Evolutionary conservation across 2,888 invertebrate species (phyloP).

Genomic region (Ophion costatus): DNA sequence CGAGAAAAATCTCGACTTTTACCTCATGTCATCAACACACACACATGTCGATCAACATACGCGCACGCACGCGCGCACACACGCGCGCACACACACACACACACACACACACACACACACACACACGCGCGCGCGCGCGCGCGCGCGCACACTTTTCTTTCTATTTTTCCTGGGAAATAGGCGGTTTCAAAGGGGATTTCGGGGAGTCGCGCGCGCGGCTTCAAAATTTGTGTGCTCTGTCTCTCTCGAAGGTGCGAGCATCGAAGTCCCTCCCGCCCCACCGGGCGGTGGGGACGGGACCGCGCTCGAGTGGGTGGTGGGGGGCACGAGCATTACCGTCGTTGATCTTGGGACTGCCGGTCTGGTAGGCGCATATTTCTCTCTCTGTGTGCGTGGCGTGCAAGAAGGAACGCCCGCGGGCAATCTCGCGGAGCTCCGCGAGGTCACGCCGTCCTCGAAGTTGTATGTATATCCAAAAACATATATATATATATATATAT

Average conservation of each 20-base stretch:
- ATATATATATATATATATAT: constrained; percentile 40
- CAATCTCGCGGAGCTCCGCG: constrained; percentile 55
- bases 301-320: not conserved
- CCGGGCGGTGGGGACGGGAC: not conserved
- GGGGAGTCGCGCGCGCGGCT: not conserved
- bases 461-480: constrained; percentile 4
- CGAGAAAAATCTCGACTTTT: no score
- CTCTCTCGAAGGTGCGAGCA: constrained; percentile 18
- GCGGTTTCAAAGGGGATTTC: not conserved
- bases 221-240: not conserved
- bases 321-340: constrained; percentile 41
- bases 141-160: no score
- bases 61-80: no score
- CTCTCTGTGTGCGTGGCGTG: constrained; percentile 33
- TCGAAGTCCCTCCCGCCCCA: not conserved
- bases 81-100: no score
- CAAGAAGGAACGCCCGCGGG: constrained; percentile 61
- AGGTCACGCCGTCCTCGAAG: constrained; percentile 60
- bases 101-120: no score
- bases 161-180: no score
- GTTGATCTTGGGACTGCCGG: constrained; percentile 59
- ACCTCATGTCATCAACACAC: no score
- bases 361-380: not conserved
- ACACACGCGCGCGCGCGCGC: no score
- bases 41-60: no score